These are phyloP conservation scores for Unio pictorum DNA, from an alignment of 2,888 invertebrate species.

Conservation along the genomic window DNA sequence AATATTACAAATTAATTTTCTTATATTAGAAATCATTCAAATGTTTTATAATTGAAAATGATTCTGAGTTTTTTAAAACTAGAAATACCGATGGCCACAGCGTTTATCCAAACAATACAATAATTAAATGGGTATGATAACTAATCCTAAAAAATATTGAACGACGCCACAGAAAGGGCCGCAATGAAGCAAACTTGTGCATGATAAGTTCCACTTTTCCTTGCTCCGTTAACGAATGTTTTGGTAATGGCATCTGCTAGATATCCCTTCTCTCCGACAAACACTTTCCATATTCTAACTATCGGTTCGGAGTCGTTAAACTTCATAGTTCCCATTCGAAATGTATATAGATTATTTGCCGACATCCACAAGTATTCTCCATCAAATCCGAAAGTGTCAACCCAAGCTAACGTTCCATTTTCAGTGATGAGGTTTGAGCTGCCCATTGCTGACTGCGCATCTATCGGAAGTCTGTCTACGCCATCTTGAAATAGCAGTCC, in stretches of 20 bases:
- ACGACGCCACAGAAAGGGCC: no score
- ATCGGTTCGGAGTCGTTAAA: conserved; percentile 17
- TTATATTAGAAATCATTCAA: no score
- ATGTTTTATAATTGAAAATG: no score
- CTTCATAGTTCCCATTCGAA: conserved; percentile 13
- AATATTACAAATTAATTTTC: no score
- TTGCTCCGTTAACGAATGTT: background rate
- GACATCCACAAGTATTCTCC: conserved; percentile 35
- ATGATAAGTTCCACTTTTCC: no score
- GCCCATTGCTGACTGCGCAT: conserved; percentile 1
- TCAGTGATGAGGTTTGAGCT: conserved; percentile 12
- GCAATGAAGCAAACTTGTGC: no score
- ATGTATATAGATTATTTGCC: conserved; percentile 23
- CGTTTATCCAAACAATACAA: no score
- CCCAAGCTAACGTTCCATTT: conserved; percentile 18
- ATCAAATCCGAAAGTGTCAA: conserved; percentile 31
- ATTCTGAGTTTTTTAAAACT: no score
- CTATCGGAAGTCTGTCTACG: conserved; percentile 10
- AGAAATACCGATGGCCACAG: no score
- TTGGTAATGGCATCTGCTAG: conserved; percentile 10
- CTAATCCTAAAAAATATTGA: no score
- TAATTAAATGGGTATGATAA: no score
- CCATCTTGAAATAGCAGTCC: conserved; percentile 21
- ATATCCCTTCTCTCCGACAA: conserved; percentile 23
- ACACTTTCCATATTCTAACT: conserved; percentile 29